Evolutionary conservation across 2,113 vertebrate genomes (phyloP).

Genomic region (Opisthocomus hoazin): DNA sequence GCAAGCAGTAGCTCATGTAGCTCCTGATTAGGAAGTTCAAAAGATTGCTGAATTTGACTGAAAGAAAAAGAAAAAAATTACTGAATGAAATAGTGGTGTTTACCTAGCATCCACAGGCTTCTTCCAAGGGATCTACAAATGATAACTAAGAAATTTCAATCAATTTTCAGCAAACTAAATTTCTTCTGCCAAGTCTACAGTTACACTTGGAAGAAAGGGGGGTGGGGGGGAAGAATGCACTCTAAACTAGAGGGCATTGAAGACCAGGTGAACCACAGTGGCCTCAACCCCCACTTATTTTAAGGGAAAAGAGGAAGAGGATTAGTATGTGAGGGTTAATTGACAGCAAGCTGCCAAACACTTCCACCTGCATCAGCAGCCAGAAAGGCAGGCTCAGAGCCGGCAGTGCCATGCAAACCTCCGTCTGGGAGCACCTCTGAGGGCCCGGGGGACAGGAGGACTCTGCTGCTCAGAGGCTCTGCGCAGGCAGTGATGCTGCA

Average conservation of each 20-base stretch:
- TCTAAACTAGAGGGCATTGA: neutral
- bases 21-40: neutral
- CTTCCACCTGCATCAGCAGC: neutral
- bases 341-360: neutral
- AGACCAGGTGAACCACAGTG: rapidly evolving
- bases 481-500: rapidly evolving
- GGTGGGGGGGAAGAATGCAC: rapidly evolving
- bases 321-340: neutral
- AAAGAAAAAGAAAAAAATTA: neutral
- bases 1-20: neutral
- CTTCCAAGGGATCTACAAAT: neutral
- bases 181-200: neutral
- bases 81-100: neutral
- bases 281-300: rapidly evolving
- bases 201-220: too few relatives aligned
- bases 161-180: neutral
- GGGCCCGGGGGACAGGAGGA: too few relatives aligned
- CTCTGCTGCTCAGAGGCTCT: rapidly evolving
- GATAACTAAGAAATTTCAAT: neutral
- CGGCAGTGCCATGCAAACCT: neutral
- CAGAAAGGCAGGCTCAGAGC: neutral
- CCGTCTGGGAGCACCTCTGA: neutral
- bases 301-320: neutral
- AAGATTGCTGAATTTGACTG: neutral
- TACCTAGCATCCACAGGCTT: neutral